phyloP scores from a whole-genome alignment of 2,888 invertebrate genomes.

The Caenorhabditis panamensis region DNA sequence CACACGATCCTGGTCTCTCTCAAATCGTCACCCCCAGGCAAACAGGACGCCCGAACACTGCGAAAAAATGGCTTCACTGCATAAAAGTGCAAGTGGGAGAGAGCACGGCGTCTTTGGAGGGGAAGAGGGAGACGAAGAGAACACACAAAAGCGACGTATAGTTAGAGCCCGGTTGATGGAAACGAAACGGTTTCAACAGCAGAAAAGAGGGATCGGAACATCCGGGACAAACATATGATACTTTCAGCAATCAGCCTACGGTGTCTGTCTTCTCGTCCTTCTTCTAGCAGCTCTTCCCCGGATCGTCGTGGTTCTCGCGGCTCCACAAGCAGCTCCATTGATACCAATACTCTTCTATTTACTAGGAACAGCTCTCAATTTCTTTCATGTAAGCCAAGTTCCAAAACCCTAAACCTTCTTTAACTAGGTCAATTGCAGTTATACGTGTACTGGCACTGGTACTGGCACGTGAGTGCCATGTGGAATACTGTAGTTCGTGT shows the following conservation, averaged over 20 bases:
- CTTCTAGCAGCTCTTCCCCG: slow-evolving; percentile 76
- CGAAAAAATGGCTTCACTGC: slow-evolving; percentile 49
- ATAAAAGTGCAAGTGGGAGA: slow-evolving; percentile 57
- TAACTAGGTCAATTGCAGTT: slow-evolving; percentile 69
- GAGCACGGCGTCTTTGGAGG: slow-evolving; percentile 16
- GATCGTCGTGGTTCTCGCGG: slow-evolving; percentile 62
- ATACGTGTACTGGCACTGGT: slow-evolving; percentile 80
- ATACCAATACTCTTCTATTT: slow-evolving; percentile 73
- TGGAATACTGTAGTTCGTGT: slow-evolving; percentile 70
- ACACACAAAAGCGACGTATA: slow-evolving; percentile 48
- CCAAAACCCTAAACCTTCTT: neutral
- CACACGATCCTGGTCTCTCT: slow-evolving; percentile 18
- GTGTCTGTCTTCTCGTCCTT: slow-evolving; percentile 78
- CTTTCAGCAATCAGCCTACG: slow-evolving; percentile 79
- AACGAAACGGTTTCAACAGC: slow-evolving; percentile 9
- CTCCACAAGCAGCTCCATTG: slow-evolving; percentile 73
- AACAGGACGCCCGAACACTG: slow-evolving; percentile 45
- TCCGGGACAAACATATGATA: neutral
- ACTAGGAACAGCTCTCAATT: slow-evolving; percentile 75
- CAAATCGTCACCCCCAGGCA: slow-evolving; percentile 55
- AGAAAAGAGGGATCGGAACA: neutral
- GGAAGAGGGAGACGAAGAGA: slow-evolving; percentile 12
- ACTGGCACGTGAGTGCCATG: slow-evolving; percentile 75
- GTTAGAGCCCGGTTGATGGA: slow-evolving; percentile 35
- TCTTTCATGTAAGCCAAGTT: slow-evolving; percentile 71